phyloP scores from a whole-genome alignment of 2,113 vertebrate genomes.

The Gymnocephalus cernua region DNA sequence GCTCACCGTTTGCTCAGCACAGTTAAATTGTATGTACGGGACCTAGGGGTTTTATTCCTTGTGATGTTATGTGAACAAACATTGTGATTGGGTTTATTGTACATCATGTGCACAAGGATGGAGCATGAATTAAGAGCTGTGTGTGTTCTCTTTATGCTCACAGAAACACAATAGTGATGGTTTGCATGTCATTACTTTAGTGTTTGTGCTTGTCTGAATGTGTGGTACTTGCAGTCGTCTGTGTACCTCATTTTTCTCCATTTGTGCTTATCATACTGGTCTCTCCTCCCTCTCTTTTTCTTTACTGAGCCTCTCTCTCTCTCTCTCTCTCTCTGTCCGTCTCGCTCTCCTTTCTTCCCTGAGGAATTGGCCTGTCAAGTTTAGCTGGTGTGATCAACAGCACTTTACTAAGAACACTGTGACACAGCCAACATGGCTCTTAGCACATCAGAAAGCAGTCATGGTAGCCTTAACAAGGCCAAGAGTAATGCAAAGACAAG shows the following conservation, averaged over 20 bases:
- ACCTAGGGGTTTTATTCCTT: no score
- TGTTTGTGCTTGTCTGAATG: slow-evolving; percentile 27
- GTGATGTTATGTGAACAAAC: no score
- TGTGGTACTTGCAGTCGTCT: background rate
- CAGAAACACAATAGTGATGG: slow-evolving; percentile 45
- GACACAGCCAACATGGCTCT: slow-evolving; percentile 60
- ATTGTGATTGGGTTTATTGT: background rate
- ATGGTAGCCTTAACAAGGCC: slow-evolving; percentile 58
- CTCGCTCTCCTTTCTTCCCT: slow-evolving; percentile 12
- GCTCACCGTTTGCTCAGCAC: no score
- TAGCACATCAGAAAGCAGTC: slow-evolving; percentile 60
- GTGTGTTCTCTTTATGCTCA: background rate
- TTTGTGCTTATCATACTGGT: slow-evolving; percentile 20
- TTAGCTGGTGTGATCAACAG: slow-evolving; percentile 64
- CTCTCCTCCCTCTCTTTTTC: slow-evolving; percentile 11
- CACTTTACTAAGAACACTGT: slow-evolving; percentile 62
- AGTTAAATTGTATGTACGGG: no score
- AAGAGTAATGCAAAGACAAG: slow-evolving; percentile 57
- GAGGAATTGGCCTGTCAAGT: slow-evolving; percentile 71
- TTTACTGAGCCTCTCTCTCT: background rate
- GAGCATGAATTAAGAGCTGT: background rate
- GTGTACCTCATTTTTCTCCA: slow-evolving; percentile 18
- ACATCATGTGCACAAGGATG: background rate
- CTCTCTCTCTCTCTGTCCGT: background rate
- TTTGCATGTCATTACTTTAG: slow-evolving; percentile 42